Conservation (phyloP, 1,140 invertebrate species). For the Rhysida immarginata region DNA sequence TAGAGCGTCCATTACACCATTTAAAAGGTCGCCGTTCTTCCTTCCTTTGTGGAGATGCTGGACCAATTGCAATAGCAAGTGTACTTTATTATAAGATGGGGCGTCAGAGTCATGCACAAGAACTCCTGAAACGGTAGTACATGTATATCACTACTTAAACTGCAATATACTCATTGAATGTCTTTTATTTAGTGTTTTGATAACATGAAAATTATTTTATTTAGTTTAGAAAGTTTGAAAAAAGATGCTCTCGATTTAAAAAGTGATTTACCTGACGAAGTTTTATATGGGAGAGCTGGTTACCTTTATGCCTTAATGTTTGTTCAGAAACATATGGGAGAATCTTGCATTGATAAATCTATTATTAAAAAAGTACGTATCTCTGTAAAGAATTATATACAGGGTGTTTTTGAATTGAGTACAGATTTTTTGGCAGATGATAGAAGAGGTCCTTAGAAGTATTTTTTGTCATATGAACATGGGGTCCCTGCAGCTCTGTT, state of each 20-base stretch:
- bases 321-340: constrained; percentile 43
- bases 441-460: too few relatives aligned
- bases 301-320: constrained; percentile 64
- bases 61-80: constrained; percentile 51
- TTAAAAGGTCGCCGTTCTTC: constrained; percentile 37
- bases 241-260: constrained; percentile 7
- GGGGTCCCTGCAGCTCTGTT: too few relatives aligned
- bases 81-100: constrained; percentile 40
- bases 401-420: too few relatives aligned
- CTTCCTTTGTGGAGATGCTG: constrained; percentile 62
- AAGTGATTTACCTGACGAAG: constrained; percentile 51
- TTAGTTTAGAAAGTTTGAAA: constrained; percentile 22
- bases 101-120: constrained; percentile 15
- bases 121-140: constrained; percentile 27
- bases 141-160: too few relatives aligned
- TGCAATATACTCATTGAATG: too few relatives aligned
- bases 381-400: too few relatives aligned
- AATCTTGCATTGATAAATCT: constrained; percentile 19
- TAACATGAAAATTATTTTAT: constrained; percentile 5
- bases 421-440: too few relatives aligned
- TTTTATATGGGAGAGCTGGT: constrained; percentile 68
- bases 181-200: constrained; percentile 1
- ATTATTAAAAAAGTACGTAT: constrained; percentile 22
- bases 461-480: too few relatives aligned
- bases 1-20: constrained; percentile 30